Evolutionary conservation across 35 echinoderm and acorn worm genomes (phyloP).

Genomic region (Heliocidaris tuberculata): DNA sequence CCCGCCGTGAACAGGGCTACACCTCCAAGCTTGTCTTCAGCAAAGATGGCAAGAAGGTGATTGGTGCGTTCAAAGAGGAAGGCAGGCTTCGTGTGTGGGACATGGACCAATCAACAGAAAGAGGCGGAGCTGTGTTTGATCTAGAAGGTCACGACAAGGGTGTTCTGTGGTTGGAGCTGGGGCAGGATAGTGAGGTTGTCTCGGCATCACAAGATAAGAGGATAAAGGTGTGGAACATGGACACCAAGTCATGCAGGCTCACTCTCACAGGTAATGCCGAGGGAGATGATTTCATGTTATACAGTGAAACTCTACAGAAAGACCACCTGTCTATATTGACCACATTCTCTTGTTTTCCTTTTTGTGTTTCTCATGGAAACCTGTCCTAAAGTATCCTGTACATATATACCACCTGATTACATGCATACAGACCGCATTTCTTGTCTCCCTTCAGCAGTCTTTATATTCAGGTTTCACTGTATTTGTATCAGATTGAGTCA

Average conservation of each 20-base stretch:
- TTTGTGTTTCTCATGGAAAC: not conserved
- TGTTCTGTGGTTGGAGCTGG: not conserved
- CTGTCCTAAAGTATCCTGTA: not conserved
- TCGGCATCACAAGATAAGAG: slow-evolving; percentile 32
- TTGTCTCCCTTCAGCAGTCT: too few relatives aligned
- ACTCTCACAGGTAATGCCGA: slow-evolving; percentile 7
- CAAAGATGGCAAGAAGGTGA: slow-evolving; percentile 31
- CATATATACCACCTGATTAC: too few relatives aligned
- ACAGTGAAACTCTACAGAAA: not conserved
- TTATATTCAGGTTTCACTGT: too few relatives aligned
- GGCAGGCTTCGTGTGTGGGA: slow-evolving; percentile 12
- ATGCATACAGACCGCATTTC: too few relatives aligned
- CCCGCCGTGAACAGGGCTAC: not conserved
- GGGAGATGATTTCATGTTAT: not conserved
- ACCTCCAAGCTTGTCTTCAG: not conserved
- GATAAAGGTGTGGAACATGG: slow-evolving; percentile 46
- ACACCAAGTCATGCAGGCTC: not conserved
- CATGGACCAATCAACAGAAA: slow-evolving; percentile 17
- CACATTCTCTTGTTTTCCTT: not conserved
- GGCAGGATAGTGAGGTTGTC: slow-evolving; percentile 24
- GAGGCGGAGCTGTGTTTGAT: not conserved
- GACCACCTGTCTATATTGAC: not conserved
- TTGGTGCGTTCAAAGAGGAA: slow-evolving; percentile 25
- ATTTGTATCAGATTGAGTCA: too few relatives aligned
- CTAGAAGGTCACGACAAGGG: slow-evolving; percentile 40